Conservation (phyloP, 2,888 invertebrate genomes). For the Eupithecia subfuscata region DNA sequence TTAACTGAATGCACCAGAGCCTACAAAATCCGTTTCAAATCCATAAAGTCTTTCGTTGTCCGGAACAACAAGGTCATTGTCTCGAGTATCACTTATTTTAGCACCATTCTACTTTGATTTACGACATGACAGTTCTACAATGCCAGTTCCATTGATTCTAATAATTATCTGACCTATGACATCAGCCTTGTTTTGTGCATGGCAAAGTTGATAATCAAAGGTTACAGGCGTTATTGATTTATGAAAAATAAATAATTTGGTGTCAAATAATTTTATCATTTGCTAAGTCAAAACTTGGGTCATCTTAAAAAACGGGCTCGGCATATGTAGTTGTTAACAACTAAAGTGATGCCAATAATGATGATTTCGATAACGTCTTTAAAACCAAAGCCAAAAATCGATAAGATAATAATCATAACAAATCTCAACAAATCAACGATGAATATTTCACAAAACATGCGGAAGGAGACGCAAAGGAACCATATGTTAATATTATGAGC, state of each 20-base stretch:
- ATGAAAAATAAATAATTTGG: neutral
- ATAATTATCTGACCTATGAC: constrained; percentile 72
- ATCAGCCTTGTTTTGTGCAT: constrained; percentile 63
- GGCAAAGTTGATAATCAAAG: constrained; percentile 53
- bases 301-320: neutral
- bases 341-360: neutral
- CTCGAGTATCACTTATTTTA: constrained; percentile 52
- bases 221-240: neutral
- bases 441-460: constrained; percentile 36
- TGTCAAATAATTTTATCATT: neutral
- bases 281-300: neutral
- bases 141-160: constrained; percentile 55
- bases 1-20: neutral
- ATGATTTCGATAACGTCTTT: neutral
- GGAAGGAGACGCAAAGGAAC: constrained; percentile 53
- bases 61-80: constrained; percentile 63
- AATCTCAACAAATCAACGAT: neutral
- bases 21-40: constrained; percentile 17
- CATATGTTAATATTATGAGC: constrained; percentile 42
- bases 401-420: neutral
- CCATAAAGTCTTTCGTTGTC: constrained; percentile 43
- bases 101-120: constrained; percentile 63
- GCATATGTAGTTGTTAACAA: neutral
- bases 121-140: constrained; percentile 62
- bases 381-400: neutral